Percentiles rank a stretch among this genome's conserved stretches.
phyloP scores from a whole-genome alignment of 2,888 invertebrate genomes.

The Scaptomyza tumidula region DNA sequence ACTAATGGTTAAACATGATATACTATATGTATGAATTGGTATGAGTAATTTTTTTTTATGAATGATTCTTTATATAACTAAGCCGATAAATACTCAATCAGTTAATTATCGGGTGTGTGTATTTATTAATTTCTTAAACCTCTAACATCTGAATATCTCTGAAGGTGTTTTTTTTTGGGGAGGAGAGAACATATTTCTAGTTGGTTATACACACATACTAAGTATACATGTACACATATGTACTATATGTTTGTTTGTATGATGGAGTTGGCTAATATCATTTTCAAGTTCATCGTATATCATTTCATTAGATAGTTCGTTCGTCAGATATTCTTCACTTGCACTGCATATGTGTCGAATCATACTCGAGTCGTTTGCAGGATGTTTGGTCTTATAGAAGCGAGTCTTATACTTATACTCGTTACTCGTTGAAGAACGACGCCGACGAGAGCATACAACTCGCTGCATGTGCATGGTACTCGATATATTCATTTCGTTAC shows the following conservation, averaged over 20 bases:
- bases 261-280: slow-evolving; percentile 36
- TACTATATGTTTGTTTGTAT: background rate
- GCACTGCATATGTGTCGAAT: background rate
- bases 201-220: slow-evolving; percentile 14
- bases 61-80: slow-evolving; percentile 26
- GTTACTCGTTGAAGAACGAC: background rate
- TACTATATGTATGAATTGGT: slow-evolving; percentile 14
- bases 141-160: slow-evolving; percentile 20
- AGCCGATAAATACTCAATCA: slow-evolving; percentile 26
- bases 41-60: slow-evolving; percentile 21
- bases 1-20: slow-evolving; percentile 44
- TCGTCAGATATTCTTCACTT: background rate
- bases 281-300: slow-evolving; percentile 37
- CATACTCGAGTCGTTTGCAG: background rate
- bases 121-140: background rate
- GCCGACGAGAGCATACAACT: background rate
- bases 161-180: background rate
- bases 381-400: background rate
- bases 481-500: background rate
- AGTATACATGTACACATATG: slow-evolving; percentile 3
- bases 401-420: background rate
- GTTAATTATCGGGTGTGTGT: background rate
- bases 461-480: background rate
- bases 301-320: slow-evolving; percentile 27
- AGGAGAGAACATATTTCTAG: slow-evolving; percentile 26